Evolutionary conservation across 2,797 vertebrate species (phyloP), one percentile per base, ranked within the genome.

Genomic region (Balearica regulorum): DNA sequence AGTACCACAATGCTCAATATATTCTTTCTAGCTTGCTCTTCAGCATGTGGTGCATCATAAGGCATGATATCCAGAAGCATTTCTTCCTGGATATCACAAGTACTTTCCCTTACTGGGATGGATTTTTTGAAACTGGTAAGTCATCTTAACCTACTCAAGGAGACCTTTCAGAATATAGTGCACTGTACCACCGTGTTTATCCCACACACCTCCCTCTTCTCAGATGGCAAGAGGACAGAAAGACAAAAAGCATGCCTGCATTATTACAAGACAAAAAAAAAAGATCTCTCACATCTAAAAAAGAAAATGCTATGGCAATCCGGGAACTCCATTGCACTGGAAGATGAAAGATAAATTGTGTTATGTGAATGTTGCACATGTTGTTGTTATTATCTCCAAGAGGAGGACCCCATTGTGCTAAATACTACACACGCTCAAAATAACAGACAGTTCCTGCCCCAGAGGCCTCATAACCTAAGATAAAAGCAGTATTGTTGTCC

Each of bases 361-460:
- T 37, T 81, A 61, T 89, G 69, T 43, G 72, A 89, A 62, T 35
- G 76, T 49, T 75, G 37, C 89, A 95, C 96, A 96, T 96, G 91
- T 54, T 96, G 93, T 92, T 96, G 54, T 71, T 93, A 94, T 96
- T 91, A 94, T 95, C 84, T 93, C 84, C 49, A 86, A 86, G 89
- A 89, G 60, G 94, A 95, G 96, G 82, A 95, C 39, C 84, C 90
- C 82, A 72, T 90, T 96, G 94, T 95, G 83, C 61, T 89, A 58
- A 95, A 48, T 20, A 51, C 83, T 93, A 62, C 92, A 89, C 51
- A 83, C 4, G 8, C 78, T 81, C 87, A 62, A 86, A 89, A 61
- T 78, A 93, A 61, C 64, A 93, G 86, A 69, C 94, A 61, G 65
- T 55, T 95, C 69, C 93, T 92, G 69, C 69, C 84, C 79, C 88